Percentiles rank a stretch among this genome's conserved stretches.
Conservation (phyloP, 37 sponge, comb jelly and placozoan species). For the Beroe forskalii region DNA sequence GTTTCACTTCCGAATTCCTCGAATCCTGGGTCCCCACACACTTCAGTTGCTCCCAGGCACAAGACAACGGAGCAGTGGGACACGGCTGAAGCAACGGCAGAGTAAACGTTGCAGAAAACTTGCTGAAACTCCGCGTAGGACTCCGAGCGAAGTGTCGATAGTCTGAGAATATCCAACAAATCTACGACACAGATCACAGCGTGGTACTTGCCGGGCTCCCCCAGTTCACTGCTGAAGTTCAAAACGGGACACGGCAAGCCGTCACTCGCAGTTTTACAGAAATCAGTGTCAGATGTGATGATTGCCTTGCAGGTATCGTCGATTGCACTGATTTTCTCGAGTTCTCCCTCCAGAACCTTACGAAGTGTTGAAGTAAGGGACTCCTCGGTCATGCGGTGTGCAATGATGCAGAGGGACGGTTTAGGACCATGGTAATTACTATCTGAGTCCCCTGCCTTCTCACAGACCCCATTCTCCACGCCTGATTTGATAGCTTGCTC, state of each 20-base stretch:
- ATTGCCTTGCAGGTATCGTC: not conserved
- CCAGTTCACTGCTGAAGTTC: not conserved
- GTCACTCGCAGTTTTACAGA: not conserved
- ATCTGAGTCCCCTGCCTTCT: not conserved
- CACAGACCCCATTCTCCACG: not conserved
- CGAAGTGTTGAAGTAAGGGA: not conserved
- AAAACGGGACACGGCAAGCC: not conserved
- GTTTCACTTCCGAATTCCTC: conserved; percentile 4
- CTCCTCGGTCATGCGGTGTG: not conserved
- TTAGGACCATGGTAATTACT: not conserved
- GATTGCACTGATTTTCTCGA: not conserved
- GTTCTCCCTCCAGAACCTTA: not conserved
- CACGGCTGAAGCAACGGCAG: not conserved
- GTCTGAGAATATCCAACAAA: not conserved
- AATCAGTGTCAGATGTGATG: not conserved
- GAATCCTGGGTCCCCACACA: not conserved
- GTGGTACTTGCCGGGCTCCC: not conserved
- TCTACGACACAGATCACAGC: not conserved
- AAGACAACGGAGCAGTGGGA: not conserved
- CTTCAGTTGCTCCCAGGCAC: not conserved
- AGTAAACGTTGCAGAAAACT: not conserved
- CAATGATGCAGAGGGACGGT: not conserved
- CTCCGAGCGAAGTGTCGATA: not conserved
- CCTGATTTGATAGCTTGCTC: not conserved
- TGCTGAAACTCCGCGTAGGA: not conserved